Conservation (phyloP, 2,797 vertebrate species). For the Anolis apletophallus region DNA sequence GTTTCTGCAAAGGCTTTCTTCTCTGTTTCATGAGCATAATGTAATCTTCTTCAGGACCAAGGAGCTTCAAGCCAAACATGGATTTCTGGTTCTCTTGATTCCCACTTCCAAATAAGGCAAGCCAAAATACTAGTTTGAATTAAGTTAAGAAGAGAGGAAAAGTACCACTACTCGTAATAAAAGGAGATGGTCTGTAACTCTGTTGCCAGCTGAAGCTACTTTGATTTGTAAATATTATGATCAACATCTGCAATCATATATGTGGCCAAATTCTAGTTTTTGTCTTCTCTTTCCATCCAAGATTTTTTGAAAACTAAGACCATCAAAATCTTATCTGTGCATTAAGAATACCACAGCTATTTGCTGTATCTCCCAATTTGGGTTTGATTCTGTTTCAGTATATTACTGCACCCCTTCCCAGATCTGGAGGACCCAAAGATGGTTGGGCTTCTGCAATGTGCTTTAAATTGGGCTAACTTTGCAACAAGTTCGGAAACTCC, state of each 20-base stretch:
- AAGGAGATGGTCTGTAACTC: not conserved
- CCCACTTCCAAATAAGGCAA: not conserved
- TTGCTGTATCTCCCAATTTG: not conserved
- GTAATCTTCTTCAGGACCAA: not conserved
- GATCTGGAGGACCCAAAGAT: too few species aligned
- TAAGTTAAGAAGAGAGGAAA: not conserved
- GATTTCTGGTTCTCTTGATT: not conserved
- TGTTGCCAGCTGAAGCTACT: not conserved
- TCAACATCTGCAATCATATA: not conserved
- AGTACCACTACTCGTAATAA: not conserved
- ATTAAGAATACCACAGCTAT: not conserved
- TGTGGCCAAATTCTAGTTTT: not conserved
- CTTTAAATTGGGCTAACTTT: too few species aligned
- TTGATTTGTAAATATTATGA: not conserved
- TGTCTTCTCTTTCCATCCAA: not conserved
- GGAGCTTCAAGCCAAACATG: not conserved
- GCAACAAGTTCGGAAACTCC: too few species aligned
- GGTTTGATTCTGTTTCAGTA: conserved; percentile 4
- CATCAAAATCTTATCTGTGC: not conserved
- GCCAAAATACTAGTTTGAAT: not conserved
- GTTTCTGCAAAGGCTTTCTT: not conserved
- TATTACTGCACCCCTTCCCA: not conserved
- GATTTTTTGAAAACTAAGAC: not conserved
- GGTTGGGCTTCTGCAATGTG: too few species aligned
- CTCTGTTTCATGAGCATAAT: not conserved